Evolutionary conservation across 2,888 invertebrate species (phyloP).

Genomic region (Dusona sp.): DNA sequence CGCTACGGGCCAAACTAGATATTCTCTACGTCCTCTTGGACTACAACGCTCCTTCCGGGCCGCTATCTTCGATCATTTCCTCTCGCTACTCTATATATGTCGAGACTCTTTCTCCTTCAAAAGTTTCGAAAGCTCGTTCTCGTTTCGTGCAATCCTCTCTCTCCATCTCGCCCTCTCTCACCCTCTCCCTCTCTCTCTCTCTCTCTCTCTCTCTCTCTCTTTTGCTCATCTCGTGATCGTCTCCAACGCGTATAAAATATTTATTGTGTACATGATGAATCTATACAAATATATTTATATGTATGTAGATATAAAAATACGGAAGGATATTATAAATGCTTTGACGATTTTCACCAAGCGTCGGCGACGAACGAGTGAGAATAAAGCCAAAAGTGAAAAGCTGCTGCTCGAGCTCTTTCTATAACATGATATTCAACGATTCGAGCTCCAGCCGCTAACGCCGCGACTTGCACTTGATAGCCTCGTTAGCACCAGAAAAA

Average conservation of each 20-base stretch:
- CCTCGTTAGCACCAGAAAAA: constrained; percentile 62
- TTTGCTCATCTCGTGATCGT: not conserved
- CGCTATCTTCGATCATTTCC: constrained; percentile 34
- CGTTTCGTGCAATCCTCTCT: constrained; percentile 8
- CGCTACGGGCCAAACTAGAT: constrained; percentile 50
- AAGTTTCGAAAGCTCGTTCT: constrained; percentile 17
- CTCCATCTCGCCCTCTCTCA: not conserved
- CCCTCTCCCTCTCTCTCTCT: not conserved
- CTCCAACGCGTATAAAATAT: not conserved
- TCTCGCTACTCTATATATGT: constrained; percentile 8
- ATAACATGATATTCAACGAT: constrained; percentile 18
- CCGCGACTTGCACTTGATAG: constrained; percentile 66
- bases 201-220: not conserved
- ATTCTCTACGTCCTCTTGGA: constrained; percentile 5
- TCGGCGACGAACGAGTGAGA: not conserved
- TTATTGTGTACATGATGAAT: not conserved
- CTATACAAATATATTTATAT: not conserved
- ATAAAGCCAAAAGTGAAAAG: constrained; percentile 9
- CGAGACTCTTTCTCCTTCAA: constrained; percentile 15
- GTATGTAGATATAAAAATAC: not conserved
- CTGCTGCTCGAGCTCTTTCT: not conserved
- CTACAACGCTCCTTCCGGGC: constrained; percentile 11
- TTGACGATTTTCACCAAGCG: constrained; percentile 4
- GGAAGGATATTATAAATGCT: not conserved
- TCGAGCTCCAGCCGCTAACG: constrained; percentile 20